phyloP scores from a whole-genome alignment of 2,797 vertebrate species.

The Chromis chromis region DNA sequence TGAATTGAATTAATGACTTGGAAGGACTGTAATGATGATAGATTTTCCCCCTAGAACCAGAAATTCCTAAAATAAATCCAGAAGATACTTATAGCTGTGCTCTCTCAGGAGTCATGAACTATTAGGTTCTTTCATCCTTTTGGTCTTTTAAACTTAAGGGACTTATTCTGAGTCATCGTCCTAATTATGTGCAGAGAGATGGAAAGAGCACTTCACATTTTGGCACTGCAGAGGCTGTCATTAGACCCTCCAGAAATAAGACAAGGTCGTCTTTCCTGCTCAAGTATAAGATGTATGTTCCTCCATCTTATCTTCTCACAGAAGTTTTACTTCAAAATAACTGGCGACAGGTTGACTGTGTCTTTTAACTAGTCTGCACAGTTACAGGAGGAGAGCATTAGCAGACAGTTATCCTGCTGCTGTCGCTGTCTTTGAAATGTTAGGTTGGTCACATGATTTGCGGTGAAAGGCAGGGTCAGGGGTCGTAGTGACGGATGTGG shows the following conservation, averaged over 20 bases:
- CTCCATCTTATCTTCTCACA: constrained; percentile 4
- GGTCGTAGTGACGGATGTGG: constrained; percentile 66
- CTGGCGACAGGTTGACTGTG: constrained; percentile 5
- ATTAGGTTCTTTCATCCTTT: constrained; percentile 35
- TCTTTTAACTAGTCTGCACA: constrained; percentile 7
- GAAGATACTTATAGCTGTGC: not conserved
- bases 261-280: constrained; percentile 21
- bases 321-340: constrained; percentile 18
- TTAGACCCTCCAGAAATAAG: constrained; percentile 39
- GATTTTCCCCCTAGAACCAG: not conserved
- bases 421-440: constrained; percentile 47
- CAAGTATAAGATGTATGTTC: not conserved
- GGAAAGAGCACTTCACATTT: constrained; percentile 41
- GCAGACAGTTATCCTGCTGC: constrained; percentile 20
- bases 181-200: constrained; percentile 48
- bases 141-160: constrained; percentile 33
- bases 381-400: constrained; percentile 18
- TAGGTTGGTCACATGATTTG: constrained; percentile 69
- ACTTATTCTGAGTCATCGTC: constrained; percentile 47
- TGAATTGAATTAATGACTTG: not conserved
- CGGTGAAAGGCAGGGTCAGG: constrained; percentile 66
- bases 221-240: constrained; percentile 34
- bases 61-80: constrained; percentile 8
- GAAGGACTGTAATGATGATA: not conserved
- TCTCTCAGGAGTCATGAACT: constrained; percentile 27